A percentile compares a stretch with the other conserved stretches of the same genome.
phyloP scores from a whole-genome alignment of 2,113 vertebrate genomes.

The Mobula hypostoma region DNA sequence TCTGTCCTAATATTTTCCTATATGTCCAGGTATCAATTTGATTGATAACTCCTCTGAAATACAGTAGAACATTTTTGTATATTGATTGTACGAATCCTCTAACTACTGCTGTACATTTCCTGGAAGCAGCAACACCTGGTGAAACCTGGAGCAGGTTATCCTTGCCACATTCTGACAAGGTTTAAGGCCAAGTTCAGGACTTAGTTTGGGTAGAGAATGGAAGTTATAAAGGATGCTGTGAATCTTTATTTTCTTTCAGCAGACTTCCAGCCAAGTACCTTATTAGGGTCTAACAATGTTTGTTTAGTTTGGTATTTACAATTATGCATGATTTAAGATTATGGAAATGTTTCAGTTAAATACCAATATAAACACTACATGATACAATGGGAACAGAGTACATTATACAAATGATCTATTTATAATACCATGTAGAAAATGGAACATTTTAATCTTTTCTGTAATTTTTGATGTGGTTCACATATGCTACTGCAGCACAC shows the following conservation, averaged over 20 bases:
- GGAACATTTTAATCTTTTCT: conserved; percentile 24
- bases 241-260: neutral
- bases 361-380: neutral
- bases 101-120: neutral
- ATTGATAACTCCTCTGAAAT: no score
- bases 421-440: conserved; percentile 4
- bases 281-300: neutral
- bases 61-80: neutral
- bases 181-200: neutral
- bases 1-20: no score
- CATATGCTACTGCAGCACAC: neutral
- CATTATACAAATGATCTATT: neutral
- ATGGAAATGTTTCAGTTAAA: conserved; percentile 33
- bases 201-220: neutral
- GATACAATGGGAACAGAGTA: conserved; percentile 13
- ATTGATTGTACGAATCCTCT: neutral
- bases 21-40: no score
- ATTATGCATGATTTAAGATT: neutral
- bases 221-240: neutral
- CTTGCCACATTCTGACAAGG: neutral
- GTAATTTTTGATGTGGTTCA: conserved; percentile 30
- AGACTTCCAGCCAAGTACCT: neutral
- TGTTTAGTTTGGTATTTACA: conserved; percentile 3
- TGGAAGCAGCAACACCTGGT: neutral
- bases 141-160: neutral